Base-by-base conservation (phyloP, 2,888 invertebrate species). In the Metellina segmentata region DNA sequence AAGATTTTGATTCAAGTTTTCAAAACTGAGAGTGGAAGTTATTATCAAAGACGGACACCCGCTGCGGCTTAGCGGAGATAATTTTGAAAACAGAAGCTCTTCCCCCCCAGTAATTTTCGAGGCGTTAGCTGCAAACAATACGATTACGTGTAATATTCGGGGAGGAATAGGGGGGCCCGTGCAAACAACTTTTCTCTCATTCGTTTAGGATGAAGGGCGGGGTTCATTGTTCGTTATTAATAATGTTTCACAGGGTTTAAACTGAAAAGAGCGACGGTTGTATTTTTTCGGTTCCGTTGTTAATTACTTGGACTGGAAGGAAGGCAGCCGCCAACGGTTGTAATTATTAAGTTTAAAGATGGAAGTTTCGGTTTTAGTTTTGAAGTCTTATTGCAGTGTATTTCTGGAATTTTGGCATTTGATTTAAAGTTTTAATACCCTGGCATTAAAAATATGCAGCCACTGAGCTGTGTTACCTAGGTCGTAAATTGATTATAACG, bases 1-100 rank as follows among this genome's bases (percentile, higher is more conserved):
- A 72, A 79, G 53, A 69, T 81, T 81, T 88, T 82, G 88, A 88
- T 75, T 88, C 81, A 49, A 88, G 88, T 88, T 81, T 88, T 88
- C 81, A 69, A 81, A 81, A 88, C 74, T 72, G 53, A 71, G 72
- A 61, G 8, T n/a, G 52, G 89, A 70, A 89, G 82, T 89, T 77
- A 89, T 89, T 89, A 89, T 89, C 89, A 82, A 75, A 89, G 77
- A 51, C 70, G 52, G 75, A 70, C 89, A 89, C 82, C 77, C 52
- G 75, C 70, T 20, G 51, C 34, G 53, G 82, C 82, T 75, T 82
- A 77, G 52, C 6, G 20, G 20, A 81, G 82, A 82, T 82, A 82
- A 77, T 70, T 89, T 71, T 78, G 78, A 77, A 77, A 78, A 78
- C 77, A 78, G 78, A 48, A 77, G 7, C 86, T 78, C 72, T 77